Conservation (phyloP, 2,113 vertebrate genomes). For the Xiphophorus maculatus region DNA sequence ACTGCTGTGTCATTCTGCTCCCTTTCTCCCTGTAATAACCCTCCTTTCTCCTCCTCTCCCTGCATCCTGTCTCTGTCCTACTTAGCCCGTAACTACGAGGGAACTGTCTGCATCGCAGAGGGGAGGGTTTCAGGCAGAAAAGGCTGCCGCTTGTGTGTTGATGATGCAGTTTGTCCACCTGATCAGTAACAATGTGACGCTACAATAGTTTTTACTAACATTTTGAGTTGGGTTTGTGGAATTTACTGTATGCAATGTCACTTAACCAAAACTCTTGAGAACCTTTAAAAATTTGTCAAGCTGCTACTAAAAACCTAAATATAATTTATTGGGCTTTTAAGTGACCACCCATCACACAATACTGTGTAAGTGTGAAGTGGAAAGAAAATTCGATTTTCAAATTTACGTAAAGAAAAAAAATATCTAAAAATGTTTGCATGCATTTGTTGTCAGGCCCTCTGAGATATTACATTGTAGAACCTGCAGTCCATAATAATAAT, state of each 20-base stretch:
- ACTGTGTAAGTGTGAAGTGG: too few species aligned
- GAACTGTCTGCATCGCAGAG: slow-evolving; percentile 19
- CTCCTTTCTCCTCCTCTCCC: slow-evolving; percentile 24
- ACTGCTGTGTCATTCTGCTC: slow-evolving; percentile 74
- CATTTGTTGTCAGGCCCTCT: too few species aligned
- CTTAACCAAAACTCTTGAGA: too few species aligned
- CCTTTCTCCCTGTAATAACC: slow-evolving; percentile 49
- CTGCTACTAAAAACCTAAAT: too few species aligned
- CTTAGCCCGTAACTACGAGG: slow-evolving; percentile 37
- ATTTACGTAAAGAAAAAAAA: too few species aligned
- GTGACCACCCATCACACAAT: too few species aligned
- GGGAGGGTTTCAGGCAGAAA: neutral
- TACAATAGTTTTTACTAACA: slow-evolving; percentile 7
- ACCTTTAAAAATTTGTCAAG: too few species aligned
- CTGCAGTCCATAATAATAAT: too few species aligned
- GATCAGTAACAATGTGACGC: neutral
- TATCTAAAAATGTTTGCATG: too few species aligned
- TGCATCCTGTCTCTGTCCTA: slow-evolving; percentile 31
- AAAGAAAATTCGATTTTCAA: too few species aligned
- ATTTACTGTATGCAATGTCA: neutral
- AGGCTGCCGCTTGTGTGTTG: neutral
- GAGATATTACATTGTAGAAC: too few species aligned
- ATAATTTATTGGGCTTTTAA: too few species aligned
- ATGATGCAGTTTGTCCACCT: slow-evolving; percentile 22
- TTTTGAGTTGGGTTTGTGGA: neutral